Conservation (phyloP, 2,113 vertebrate species). For the Pteruthius melanotis region DNA sequence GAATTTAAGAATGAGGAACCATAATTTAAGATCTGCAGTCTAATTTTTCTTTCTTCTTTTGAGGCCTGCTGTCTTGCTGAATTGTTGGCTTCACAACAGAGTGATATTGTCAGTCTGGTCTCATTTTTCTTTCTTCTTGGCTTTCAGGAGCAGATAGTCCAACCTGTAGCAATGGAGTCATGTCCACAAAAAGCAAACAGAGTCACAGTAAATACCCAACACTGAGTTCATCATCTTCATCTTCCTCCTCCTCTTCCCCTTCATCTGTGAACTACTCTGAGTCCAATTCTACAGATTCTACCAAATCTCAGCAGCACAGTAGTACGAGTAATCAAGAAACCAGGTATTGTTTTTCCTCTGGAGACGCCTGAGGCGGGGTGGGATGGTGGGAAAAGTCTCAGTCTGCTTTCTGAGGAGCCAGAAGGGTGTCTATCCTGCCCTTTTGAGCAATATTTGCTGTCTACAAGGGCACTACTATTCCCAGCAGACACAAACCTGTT, state of each 20-base stretch:
- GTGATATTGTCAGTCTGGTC: background rate
- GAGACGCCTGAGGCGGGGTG: background rate
- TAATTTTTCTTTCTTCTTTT: background rate
- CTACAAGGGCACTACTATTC: background rate
- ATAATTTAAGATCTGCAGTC: background rate
- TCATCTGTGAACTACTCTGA: slow-evolving; percentile 97
- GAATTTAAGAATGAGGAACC: background rate
- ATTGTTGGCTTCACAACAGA: background rate
- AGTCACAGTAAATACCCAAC: slow-evolving; percentile 90
- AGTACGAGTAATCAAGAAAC: slow-evolving; percentile 96
- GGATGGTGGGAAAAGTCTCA: background rate
- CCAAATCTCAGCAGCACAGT: slow-evolving; percentile 96
- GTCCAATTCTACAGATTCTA: slow-evolving; percentile 97
- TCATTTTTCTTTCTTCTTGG: slow-evolving; percentile 20
- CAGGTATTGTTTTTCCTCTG: slow-evolving; percentile 74
- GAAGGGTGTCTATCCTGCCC: background rate
- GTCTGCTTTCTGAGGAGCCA: background rate
- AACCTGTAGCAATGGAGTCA: slow-evolving; percentile 93
- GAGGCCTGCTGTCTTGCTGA: background rate
- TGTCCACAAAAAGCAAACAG: slow-evolving; percentile 87
- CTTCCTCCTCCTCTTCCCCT: slow-evolving; percentile 91
- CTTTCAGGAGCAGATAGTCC: slow-evolving; percentile 91
- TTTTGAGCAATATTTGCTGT: background rate
- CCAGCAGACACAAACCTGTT: background rate
- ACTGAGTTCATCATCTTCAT: slow-evolving; percentile 85